A percentile compares a stretch with the other conserved stretches of the same genome.
These are phyloP conservation scores for Aphodius granarius DNA, from an alignment of 2,888 invertebrate species.

Conservation along the genomic window DNA sequence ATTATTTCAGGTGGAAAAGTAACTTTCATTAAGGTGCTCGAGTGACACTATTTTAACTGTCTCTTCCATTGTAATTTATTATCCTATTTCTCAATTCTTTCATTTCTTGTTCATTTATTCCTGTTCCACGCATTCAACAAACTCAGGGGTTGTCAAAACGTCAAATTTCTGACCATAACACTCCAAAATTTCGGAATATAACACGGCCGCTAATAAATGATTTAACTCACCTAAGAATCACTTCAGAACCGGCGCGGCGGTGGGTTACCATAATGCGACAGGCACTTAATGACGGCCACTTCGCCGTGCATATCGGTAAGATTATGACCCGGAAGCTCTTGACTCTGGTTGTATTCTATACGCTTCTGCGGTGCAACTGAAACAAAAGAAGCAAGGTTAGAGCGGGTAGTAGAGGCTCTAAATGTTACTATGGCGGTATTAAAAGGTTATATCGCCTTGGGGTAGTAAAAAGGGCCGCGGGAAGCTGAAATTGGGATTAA, in stretches of 20 bases:
- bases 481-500: neutral
- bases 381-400: slow-evolving; percentile 44
- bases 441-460: neutral
- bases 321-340: slow-evolving; percentile 80
- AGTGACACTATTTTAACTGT: no score
- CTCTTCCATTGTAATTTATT: no score
- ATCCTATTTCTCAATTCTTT: no score
- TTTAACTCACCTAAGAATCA: slow-evolving; percentile 76
- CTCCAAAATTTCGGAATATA: no score
- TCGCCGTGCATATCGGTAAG: slow-evolving; percentile 82
- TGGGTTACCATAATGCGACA: slow-evolving; percentile 88
- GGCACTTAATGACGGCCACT: slow-evolving; percentile 80
- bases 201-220: neutral
- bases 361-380: slow-evolving; percentile 76
- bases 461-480: neutral
- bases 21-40: neutral
- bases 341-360: slow-evolving; percentile 80
- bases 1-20: no score
- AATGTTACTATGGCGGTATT: neutral
- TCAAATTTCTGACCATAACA: no score
- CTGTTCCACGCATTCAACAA: no score
- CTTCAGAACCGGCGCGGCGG: slow-evolving; percentile 83
- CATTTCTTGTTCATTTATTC: no score
- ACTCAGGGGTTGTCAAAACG: no score
- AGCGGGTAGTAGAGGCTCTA: neutral